Base-by-base conservation (phyloP, 1,140 invertebrate genomes). In the Aphaenogaster ashmeadi region DNA sequence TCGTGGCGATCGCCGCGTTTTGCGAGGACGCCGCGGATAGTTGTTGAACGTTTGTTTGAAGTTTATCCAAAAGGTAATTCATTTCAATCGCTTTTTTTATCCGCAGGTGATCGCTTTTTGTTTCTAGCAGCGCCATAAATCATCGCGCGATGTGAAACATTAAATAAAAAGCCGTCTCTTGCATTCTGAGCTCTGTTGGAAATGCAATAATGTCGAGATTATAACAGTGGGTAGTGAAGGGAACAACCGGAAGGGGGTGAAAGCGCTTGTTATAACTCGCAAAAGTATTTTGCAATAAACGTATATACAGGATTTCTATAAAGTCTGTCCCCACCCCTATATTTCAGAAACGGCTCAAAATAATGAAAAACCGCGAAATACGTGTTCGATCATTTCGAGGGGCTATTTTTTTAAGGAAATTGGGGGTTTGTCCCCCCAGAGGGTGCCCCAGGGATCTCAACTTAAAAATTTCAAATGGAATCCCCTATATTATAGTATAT, bases 151-250 rank as follows among this genome's bases (percentile, higher is more conserved):
- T 62, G 33, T 47, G 71, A 83, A 83, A 83, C 41, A 69, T 84
- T 60, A 75, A 84, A 83, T 60, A 75, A 84, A 83, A 75, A 84
- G 54, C 69, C 47, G 69, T 74, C 80, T 74, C 67, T 83, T 74
- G 80, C 38, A 58, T 58, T 44, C 38, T 58, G 67, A 74, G 78
- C 21, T 81, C 50, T 44, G 79, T 36, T 84, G 80, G 56, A 84
- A 84, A 75, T 50, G 69, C 67, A 84, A 75, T 74, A 58, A 58
- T 56, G 64, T 81, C 47, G 21, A 36, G 64, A 81, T 83, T 83
- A 83, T 83, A 83, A 74, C 67, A 38, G 33, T 47, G 80, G 9
- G 8, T 60, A 83, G 67, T 47, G 54, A 66, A 67, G 44, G 38
- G 44, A 80, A 69, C 36, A 74, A 50, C 2, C 47, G 27, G 18